Evolutionary conservation across 1,140 invertebrate genomes (phyloP).

Genomic region (Magallana ariakensis): DNA sequence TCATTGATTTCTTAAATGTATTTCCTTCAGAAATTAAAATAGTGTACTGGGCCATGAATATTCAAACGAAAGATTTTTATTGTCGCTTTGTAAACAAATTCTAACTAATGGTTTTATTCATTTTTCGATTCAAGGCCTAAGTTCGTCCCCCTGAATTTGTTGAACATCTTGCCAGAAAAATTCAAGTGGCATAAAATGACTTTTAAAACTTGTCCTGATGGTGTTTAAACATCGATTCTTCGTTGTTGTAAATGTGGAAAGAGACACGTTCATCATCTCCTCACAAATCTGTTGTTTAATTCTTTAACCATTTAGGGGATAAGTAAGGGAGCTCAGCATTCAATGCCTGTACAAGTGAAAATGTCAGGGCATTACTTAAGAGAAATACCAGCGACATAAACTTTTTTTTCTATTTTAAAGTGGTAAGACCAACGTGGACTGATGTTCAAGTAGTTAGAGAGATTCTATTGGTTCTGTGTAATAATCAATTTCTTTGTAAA

Average conservation of each 20-base stretch:
- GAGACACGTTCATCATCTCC: not conserved
- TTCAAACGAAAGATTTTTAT: not conserved
- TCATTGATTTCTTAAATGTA: too few species aligned
- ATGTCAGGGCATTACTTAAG: not conserved
- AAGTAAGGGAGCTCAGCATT: not conserved
- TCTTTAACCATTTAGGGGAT: not conserved
- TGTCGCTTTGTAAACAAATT: conserved; percentile 3
- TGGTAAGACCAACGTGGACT: conserved; percentile 5
- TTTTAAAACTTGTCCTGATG: not conserved
- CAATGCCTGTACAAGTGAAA: conserved; percentile 1
- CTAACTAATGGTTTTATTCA: not conserved
- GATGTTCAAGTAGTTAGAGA: not conserved
- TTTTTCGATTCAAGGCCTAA: not conserved
- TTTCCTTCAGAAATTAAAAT: too few species aligned
- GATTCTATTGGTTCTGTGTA: conserved; percentile 13
- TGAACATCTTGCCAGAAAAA: conserved; percentile 19
- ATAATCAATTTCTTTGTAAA: not conserved
- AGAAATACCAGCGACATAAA: not conserved
- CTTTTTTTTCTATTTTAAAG: not conserved
- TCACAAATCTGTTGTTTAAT: conserved; percentile 18
- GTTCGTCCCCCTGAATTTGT: not conserved
- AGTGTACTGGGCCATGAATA: too few species aligned
- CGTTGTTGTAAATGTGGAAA: not conserved
- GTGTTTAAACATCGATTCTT: conserved; percentile 11
- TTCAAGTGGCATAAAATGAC: conserved; percentile 18